Base-by-base conservation (phyloP, 2,888 invertebrate species). In the Pyrrhia umbra region DNA sequence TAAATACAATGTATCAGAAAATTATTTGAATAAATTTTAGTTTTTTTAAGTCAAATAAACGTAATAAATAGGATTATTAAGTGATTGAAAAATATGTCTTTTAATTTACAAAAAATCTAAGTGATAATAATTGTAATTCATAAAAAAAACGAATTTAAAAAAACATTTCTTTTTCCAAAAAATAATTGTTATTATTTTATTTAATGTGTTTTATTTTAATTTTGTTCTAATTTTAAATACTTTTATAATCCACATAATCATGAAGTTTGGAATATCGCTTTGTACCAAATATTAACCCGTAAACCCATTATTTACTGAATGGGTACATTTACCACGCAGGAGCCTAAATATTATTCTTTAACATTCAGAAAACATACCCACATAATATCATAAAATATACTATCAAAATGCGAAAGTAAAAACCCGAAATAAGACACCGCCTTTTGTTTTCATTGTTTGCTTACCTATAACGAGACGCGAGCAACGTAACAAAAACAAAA, bases 401-500 rank as follows among this genome's bases (percentile, higher is more conserved):
- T 85, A 86, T 87, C 80, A 84, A 86, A 87, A 89, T 83, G 79
- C 80, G 82, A 87, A 86, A 87, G 86, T 88, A 89, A 88, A 88
- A 88, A 87, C 85, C 81, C 81, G 92, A 90, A 93, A 93, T 91
- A 92, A 91, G 92, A 92, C 88, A 90, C 90, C 89, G 87, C 81
- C 90, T 92, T 93, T 92, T 93, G 93, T 93, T 94, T 93, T 93
- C 94, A 94, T 94, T 93, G 94, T 90, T 83, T 86, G 85, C 89
- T 88, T 89, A 89, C 92, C 92, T 92, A 91, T 93, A 92, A 92
- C 92, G 90, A 88, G 90, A 88, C 86, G 87, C 87, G 84, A 86
- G 88, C 83, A 85, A 88, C 89, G 91, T 88, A 90, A 92, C 92
- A 94, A 95, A 95, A 95, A 94, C 94, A 94, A 92, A 94, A 94